These are phyloP conservation scores for Agrenia bidenticulata DNA, from an alignment of 2,888 invertebrate genomes.

Conservation along the genomic window DNA sequence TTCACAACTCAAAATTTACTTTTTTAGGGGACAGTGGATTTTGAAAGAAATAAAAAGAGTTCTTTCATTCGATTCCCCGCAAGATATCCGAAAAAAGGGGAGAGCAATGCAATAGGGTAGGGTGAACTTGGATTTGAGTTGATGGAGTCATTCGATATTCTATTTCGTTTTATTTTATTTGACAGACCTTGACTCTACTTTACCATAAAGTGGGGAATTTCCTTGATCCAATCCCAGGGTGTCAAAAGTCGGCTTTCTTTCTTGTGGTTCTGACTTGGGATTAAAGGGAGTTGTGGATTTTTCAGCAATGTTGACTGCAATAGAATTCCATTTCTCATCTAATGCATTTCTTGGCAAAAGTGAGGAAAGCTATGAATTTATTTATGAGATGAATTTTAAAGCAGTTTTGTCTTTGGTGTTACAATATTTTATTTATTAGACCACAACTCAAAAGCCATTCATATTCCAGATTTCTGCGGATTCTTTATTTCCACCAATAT, in stretches of 20 bases:
- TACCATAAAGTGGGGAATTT: background rate
- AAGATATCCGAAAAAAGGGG: background rate
- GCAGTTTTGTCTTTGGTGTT: no score
- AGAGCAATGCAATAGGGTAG: background rate
- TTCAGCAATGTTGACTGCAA: background rate
- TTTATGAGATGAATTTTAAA: no score
- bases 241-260: conserved; percentile 13
- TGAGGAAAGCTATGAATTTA: background rate
- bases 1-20: no score
- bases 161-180: conserved; percentile 16
- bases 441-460: no score
- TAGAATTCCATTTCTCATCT: background rate
- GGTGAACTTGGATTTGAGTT: background rate
- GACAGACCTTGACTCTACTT: conserved; percentile 9
- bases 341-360: background rate
- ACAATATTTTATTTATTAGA: no score
- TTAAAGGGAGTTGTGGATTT: background rate
- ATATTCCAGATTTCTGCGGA: no score
- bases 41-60: background rate
- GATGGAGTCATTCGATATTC: conserved; percentile 17
- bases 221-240: background rate
- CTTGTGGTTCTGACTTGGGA: conserved; percentile 1
- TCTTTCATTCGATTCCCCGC: background rate
- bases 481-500: no score
- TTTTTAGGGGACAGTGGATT: no score